Conservation (phyloP, 2,113 vertebrate species). For the Pelusios castaneus region DNA sequence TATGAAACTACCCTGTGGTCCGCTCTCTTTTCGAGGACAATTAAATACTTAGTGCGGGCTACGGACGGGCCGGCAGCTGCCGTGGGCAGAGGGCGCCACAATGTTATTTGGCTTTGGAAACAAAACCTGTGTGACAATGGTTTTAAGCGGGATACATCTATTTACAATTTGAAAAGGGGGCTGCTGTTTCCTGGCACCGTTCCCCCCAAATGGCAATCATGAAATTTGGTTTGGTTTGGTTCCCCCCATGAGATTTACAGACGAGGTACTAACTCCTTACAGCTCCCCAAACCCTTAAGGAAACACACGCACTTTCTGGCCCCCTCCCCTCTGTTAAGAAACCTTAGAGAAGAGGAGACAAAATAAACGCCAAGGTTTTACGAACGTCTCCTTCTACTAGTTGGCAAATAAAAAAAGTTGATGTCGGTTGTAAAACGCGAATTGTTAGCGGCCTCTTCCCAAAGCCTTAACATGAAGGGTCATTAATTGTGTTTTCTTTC, state of each 20-base stretch:
- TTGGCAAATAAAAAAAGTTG: constrained; percentile 65
- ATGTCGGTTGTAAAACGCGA: constrained; percentile 51
- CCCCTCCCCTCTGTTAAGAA: constrained; percentile 42
- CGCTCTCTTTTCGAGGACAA: not conserved
- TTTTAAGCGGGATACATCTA: constrained; percentile 69
- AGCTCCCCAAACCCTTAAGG: constrained; percentile 49
- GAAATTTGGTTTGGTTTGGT: constrained; percentile 58
- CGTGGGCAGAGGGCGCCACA: constrained; percentile 55
- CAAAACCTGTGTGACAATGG: constrained; percentile 55
- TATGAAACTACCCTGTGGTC: not conserved
- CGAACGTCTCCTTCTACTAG: constrained; percentile 42
- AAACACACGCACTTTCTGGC: not conserved
- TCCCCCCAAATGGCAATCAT: constrained; percentile 71
- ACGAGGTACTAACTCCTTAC: constrained; percentile 68
- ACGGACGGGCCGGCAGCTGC: not conserved
- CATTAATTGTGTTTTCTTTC: constrained; percentile 83
- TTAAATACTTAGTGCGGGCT: not conserved
- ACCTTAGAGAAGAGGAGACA: constrained; percentile 54
- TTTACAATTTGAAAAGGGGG: constrained; percentile 61
- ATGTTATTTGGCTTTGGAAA: constrained; percentile 13
- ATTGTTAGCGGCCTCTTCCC: constrained; percentile 61
- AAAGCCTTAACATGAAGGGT: constrained; percentile 69
- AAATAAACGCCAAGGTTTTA: constrained; percentile 10
- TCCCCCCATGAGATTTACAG: constrained; percentile 73
- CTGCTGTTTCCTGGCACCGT: constrained; percentile 69